A percentile compares a stretch with the other conserved stretches of the same genome.
Conservation (phyloP, 2,113 vertebrate species). For the Bettongia penicillata region DNA sequence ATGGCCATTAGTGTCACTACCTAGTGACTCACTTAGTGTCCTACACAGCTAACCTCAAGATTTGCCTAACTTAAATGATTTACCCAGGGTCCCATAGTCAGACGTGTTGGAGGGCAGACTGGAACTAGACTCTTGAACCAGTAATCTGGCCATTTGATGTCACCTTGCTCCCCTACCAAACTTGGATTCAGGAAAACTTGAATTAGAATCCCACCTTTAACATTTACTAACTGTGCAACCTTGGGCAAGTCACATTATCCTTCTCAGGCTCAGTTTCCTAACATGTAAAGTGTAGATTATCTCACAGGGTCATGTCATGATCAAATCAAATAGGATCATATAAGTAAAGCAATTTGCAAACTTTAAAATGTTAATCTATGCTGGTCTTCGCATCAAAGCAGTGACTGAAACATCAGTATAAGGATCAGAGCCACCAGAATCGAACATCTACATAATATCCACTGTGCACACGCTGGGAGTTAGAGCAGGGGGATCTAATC, state of each 20-base stretch:
- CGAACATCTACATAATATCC: neutral
- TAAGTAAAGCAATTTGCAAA: neutral
- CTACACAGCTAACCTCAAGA: neutral
- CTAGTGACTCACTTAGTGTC: neutral
- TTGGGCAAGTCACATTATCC: neutral
- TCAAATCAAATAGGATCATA: neutral
- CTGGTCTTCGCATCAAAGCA: neutral
- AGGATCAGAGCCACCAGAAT: neutral
- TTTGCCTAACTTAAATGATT: neutral
- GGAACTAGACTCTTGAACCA: neutral
- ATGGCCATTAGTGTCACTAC: too few species aligned
- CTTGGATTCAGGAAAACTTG: slow-evolving; percentile 45
- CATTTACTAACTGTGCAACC: neutral
- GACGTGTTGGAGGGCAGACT: neutral
- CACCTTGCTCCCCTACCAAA: slow-evolving; percentile 22
- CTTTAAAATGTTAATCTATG: neutral
- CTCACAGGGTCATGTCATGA: neutral
- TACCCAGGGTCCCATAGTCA: neutral
- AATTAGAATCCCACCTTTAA: neutral
- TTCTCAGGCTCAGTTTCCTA: neutral
- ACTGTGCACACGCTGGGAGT: neutral
- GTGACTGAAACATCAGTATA: neutral
- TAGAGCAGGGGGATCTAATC: neutral
- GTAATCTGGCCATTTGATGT: neutral
- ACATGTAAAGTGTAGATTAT: neutral